Conservation (phyloP, 2,888 invertebrate species). For the Gastrophysa polygoni region DNA sequence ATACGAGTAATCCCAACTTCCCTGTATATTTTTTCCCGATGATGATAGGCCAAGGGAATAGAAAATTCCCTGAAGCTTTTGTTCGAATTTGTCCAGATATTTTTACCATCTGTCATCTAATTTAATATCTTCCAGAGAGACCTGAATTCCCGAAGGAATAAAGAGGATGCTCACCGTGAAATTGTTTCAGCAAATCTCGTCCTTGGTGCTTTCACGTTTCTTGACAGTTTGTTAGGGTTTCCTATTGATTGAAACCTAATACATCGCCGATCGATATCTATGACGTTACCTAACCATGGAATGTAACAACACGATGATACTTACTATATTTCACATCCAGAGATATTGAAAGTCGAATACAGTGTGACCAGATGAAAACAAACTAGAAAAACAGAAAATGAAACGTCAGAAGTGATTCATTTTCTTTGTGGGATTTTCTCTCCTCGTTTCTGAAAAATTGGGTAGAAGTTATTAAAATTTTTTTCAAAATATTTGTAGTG, state of each 20-base stretch:
- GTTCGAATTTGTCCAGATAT: slow-evolving; percentile 34
- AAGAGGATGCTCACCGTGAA: slow-evolving; percentile 41
- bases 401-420: too few relatives aligned
- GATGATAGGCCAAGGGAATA: slow-evolving; percentile 17
- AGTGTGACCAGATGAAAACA: too few relatives aligned
- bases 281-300: background rate
- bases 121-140: slow-evolving; percentile 40
- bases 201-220: slow-evolving; percentile 43
- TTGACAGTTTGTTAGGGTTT: slow-evolving; percentile 43
- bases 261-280: slow-evolving; percentile 24
- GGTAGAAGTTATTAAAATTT: too few relatives aligned
- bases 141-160: slow-evolving; percentile 30
- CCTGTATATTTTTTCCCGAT: background rate
- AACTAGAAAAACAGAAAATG: too few relatives aligned
- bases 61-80: slow-evolving; percentile 28
- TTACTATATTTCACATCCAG: too few relatives aligned
- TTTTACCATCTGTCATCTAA: slow-evolving; percentile 48
- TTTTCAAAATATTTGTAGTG: too few relatives aligned
- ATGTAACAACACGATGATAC: too few relatives aligned
- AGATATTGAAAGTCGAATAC: too few relatives aligned
- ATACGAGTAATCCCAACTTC: background rate
- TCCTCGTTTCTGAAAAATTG: too few relatives aligned
- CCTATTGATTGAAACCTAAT: slow-evolving; percentile 45
- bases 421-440: too few relatives aligned
- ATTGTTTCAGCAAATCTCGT: slow-evolving; percentile 50